Evolutionary conservation across 2,797 vertebrate species (phyloP).

Genomic region (Otolemur crassicaudatus): DNA sequence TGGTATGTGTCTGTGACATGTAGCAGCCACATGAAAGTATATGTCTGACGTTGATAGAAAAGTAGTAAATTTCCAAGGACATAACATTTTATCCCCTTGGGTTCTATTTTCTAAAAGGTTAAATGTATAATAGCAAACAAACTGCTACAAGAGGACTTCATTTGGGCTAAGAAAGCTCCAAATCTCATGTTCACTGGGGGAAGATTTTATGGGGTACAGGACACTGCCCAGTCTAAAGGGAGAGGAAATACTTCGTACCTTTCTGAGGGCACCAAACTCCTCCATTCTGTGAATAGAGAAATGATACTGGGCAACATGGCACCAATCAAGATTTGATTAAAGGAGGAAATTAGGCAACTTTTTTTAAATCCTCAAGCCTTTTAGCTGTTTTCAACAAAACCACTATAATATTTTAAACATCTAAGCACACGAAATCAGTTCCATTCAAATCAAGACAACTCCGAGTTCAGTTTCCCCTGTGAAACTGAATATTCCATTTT

Average conservation of each 20-base stretch:
- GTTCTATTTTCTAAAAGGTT: slow-evolving; percentile 7
- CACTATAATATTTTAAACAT: slow-evolving; percentile 18
- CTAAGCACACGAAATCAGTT: not conserved
- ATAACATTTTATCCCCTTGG: not conserved
- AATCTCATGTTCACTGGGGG: not conserved
- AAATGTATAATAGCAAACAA: slow-evolving; percentile 4
- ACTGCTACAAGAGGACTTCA: not conserved
- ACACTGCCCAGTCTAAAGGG: not conserved
- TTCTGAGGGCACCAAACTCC: not conserved
- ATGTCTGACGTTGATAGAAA: not conserved
- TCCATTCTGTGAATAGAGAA: not conserved
- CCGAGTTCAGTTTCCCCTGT: not conserved
- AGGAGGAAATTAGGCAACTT: not conserved
- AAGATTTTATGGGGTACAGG: not conserved
- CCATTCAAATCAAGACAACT: not conserved
- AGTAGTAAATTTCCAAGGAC: not conserved
- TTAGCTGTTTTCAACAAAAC: not conserved
- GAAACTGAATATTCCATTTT: not conserved
- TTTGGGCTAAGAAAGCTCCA: not conserved
- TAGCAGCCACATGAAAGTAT: not conserved
- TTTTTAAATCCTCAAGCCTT: not conserved
- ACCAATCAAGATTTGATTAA: not conserved
- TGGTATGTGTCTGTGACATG: not conserved
- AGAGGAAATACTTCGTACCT: not conserved
- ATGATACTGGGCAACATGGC: not conserved